phyloP scores from a whole-genome alignment of 1,140 invertebrate species.

The Eriocheir sinensis region DNA sequence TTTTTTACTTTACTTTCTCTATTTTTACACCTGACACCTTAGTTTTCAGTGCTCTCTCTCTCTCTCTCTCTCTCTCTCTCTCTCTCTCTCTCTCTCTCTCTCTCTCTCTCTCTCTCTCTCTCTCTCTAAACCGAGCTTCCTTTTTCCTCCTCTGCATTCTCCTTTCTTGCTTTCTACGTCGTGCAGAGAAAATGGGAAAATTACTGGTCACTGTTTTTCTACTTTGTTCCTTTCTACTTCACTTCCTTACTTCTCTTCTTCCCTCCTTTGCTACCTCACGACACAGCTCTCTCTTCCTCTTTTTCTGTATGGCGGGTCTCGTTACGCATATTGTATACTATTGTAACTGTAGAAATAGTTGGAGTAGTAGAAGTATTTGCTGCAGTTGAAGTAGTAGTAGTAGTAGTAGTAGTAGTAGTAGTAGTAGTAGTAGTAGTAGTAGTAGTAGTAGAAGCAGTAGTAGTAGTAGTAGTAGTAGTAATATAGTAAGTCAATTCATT shows the following conservation, averaged over 20 bases:
- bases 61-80: background rate
- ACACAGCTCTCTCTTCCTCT: background rate
- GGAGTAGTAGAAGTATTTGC: background rate
- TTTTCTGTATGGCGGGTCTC: background rate
- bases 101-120: background rate
- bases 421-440: background rate
- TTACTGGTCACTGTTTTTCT: background rate
- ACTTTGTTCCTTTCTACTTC: background rate
- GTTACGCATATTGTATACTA: background rate
- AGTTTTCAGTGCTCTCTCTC: background rate
- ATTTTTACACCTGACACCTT: no score
- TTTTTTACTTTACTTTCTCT: no score
- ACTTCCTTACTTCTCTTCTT: background rate
- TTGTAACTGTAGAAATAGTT: background rate
- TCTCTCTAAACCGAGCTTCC: background rate
- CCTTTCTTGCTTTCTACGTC: background rate
- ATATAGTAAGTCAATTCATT: no score
- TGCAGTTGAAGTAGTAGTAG: background rate
- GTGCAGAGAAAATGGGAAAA: background rate
- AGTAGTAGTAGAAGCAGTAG: constrained; percentile 26
- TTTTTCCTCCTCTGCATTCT: background rate
- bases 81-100: background rate
- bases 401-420: constrained; percentile 23
- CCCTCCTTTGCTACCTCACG: background rate
- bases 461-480: constrained; percentile 43